These are phyloP conservation scores for Chironomus riparius DNA, from an alignment of 2,888 invertebrate species.

Conservation along the genomic window DNA sequence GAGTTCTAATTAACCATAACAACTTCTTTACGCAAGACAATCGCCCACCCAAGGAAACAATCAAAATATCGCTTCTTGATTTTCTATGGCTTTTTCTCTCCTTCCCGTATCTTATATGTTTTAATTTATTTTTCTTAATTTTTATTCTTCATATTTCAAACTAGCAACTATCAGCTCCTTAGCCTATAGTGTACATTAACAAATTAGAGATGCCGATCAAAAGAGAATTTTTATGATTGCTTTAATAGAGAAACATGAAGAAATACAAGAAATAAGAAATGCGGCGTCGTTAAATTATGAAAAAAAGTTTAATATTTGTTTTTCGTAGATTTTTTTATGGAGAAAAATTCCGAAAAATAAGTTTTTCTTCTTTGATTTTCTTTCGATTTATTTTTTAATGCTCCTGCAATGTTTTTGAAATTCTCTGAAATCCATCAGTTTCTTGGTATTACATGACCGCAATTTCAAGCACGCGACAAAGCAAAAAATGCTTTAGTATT, in stretches of 20 bases:
- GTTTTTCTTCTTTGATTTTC: neutral
- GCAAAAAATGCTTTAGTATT: neutral
- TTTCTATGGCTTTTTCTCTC: neutral
- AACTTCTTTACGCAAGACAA: neutral
- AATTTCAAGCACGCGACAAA: conserved; percentile 3
- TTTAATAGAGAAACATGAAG: neutral
- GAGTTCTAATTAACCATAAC: conserved; percentile 17
- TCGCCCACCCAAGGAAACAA: conserved; percentile 24
- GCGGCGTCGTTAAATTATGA: neutral
- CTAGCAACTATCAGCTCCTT: neutral
- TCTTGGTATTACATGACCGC: conserved; percentile 3
- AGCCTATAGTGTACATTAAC: neutral
- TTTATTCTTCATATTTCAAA: neutral
- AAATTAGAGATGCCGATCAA: conserved; percentile 27
- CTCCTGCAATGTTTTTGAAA: neutral
- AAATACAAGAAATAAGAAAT: too few species aligned
- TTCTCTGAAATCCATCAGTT: neutral
- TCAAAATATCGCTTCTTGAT: conserved; percentile 7
- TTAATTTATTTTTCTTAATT: conserved; percentile 14
- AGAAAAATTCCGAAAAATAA: neutral
- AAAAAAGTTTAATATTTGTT: neutral
- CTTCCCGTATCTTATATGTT: neutral
- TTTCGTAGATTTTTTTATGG: neutral
- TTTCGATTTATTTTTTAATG: too few species aligned
- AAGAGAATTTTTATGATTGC: neutral